Percentiles rank a stretch among this genome's conserved stretches.
Conservation (phyloP, 2,888 invertebrate genomes). For the Microplitis manilae region DNA sequence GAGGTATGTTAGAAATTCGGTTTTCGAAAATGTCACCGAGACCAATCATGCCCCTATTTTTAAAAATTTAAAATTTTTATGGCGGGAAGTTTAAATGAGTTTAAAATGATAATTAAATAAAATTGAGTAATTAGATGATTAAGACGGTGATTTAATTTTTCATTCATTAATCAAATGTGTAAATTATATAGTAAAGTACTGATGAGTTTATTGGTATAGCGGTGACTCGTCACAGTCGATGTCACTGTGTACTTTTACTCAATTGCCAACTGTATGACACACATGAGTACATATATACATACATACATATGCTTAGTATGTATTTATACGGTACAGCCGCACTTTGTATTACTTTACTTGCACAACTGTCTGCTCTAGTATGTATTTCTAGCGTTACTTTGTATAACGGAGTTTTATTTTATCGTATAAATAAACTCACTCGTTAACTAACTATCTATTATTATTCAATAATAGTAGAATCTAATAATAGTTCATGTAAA, state of each 20-base stretch:
- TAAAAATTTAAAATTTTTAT: too few species aligned
- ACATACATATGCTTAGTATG: not conserved
- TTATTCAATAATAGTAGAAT: not conserved
- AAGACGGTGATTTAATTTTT: not conserved
- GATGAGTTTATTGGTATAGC: not conserved
- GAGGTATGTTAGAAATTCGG: too few species aligned
- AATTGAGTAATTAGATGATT: not conserved
- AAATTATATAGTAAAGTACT: not conserved
- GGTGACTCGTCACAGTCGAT: not conserved
- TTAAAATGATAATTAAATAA: not conserved
- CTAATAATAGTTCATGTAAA: too few species aligned
- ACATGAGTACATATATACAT: not conserved
- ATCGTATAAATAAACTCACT: not conserved
- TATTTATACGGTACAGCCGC: slow-evolving; percentile 14
- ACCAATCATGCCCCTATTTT: not conserved
- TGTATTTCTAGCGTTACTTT: slow-evolving; percentile 17
- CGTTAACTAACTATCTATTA: not conserved
- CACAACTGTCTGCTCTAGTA: slow-evolving; percentile 21
- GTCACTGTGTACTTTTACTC: slow-evolving; percentile 7
- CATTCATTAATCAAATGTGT: not conserved
- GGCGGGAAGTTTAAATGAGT: too few species aligned
- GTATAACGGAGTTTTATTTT: slow-evolving; percentile 9
- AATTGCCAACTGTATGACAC: not conserved
- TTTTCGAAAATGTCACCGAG: not conserved
- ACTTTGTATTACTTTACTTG: slow-evolving; percentile 8